Percentiles rank a stretch among this genome's conserved stretches.
These are phyloP conservation scores for Coregonus clupeaformis DNA, from an alignment of 2,113 vertebrate species.

Conservation along the genomic window DNA sequence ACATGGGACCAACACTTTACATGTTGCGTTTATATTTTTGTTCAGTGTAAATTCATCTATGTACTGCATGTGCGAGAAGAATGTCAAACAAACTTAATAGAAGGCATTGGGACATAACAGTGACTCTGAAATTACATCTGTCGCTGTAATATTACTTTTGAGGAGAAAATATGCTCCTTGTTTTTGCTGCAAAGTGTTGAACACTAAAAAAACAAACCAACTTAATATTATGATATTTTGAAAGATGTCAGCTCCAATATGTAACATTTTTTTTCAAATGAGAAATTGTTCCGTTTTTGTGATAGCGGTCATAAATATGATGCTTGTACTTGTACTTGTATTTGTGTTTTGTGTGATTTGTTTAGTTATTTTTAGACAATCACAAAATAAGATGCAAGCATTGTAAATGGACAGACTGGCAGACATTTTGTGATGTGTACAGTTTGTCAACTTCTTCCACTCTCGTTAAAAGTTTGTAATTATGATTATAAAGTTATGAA, in stretches of 20 bases:
- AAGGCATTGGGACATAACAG: constrained; percentile 62
- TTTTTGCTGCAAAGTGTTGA: constrained; percentile 84
- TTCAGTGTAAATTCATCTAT: constrained; percentile 56
- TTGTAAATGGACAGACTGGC: constrained; percentile 81
- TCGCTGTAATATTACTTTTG: constrained; percentile 73
- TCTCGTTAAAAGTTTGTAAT: constrained; percentile 82
- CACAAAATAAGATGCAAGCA: constrained; percentile 82
- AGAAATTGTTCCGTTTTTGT: constrained; percentile 73
- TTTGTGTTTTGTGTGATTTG: constrained; percentile 75
- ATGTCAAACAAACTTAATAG: constrained; percentile 59
- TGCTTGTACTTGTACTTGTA: constrained; percentile 81
- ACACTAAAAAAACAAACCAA: constrained; percentile 85
- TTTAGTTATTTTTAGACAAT: constrained; percentile 84
- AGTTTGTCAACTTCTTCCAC: constrained; percentile 81
- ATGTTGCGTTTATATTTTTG: too few relatives aligned
- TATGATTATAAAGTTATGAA: constrained; percentile 81
- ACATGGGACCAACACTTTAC: too few relatives aligned
- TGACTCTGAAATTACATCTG: constrained; percentile 65
- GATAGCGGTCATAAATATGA: constrained; percentile 77
- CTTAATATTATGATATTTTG: constrained; percentile 78
- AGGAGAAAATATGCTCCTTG: constrained; percentile 69
- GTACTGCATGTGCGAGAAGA: constrained; percentile 66
- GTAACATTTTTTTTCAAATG: constrained; percentile 63
- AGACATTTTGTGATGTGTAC: constrained; percentile 82
- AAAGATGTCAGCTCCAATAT: constrained; percentile 62